Conservation (phyloP, 2,113 vertebrate species). For the Ictidomys tridecemlineatus region DNA sequence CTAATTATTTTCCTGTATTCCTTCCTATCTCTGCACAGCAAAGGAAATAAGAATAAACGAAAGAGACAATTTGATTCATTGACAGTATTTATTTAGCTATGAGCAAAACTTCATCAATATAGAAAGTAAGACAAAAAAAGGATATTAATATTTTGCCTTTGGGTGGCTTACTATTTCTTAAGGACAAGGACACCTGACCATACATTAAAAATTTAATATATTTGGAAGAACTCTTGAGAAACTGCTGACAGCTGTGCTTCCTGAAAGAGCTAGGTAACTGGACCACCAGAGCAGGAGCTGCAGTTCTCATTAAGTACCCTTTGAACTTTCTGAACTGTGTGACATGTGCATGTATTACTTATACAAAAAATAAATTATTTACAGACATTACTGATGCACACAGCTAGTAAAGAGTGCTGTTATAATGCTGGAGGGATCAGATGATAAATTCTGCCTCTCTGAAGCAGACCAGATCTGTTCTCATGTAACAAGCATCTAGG, state of each 20-base stretch:
- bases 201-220: not conserved
- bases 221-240: not conserved
- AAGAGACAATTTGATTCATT: not conserved
- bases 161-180: not conserved
- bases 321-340: not conserved
- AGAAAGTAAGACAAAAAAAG: not conserved
- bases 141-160: not conserved
- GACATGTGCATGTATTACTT: not conserved
- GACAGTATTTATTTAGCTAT: not conserved
- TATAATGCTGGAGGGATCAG: too few relatives aligned
- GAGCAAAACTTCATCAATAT: not conserved
- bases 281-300: not conserved
- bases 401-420: not conserved
- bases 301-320: not conserved
- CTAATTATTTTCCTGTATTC: not conserved
- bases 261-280: not conserved
- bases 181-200: not conserved
- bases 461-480: not conserved
- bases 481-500: not conserved
- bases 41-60: not conserved
- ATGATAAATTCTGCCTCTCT: not conserved
- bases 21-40: not conserved
- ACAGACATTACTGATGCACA: not conserved
- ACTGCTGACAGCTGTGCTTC: not conserved
- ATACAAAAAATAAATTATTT: not conserved